Conservation (phyloP, 1,140 invertebrate species). For the Dysdera silvatica region DNA sequence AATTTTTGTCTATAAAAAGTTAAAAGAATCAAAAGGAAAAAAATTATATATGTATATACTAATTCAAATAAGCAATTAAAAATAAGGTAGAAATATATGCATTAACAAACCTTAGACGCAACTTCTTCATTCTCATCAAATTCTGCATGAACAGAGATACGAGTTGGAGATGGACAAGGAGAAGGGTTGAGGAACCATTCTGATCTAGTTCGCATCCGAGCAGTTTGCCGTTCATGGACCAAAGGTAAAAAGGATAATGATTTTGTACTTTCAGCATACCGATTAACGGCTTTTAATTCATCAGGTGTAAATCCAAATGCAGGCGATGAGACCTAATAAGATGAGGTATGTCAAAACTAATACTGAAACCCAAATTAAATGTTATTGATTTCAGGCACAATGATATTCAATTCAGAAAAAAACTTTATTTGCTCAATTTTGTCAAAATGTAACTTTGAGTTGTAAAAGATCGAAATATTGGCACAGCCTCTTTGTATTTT, state of each 20-base stretch:
- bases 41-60: too few species aligned
- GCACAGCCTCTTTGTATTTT: too few species aligned
- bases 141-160: slow-evolving; percentile 10
- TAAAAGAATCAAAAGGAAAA: too few species aligned
- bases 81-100: too few species aligned
- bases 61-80: too few species aligned
- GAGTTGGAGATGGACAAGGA: slow-evolving; percentile 29
- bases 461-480: too few species aligned
- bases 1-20: too few species aligned
- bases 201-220: slow-evolving; percentile 82
- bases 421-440: not conserved
- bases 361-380: not conserved
- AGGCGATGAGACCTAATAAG: not conserved
- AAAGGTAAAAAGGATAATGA: slow-evolving; percentile 82
- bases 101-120: slow-evolving; percentile 15
- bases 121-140: slow-evolving; percentile 29
- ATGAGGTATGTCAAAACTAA: not conserved
- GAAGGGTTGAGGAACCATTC: slow-evolving; percentile 73
- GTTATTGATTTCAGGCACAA: not conserved
- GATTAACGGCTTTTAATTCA: slow-evolving; percentile 71
- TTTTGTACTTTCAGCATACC: slow-evolving; percentile 84
- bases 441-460: too few species aligned
- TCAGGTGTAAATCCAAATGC: slow-evolving; percentile 60
- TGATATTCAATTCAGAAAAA: not conserved
- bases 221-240: slow-evolving; percentile 88